Evolutionary conservation across 2,888 invertebrate species (phyloP).

Genomic region (Linyphia triangularis): DNA sequence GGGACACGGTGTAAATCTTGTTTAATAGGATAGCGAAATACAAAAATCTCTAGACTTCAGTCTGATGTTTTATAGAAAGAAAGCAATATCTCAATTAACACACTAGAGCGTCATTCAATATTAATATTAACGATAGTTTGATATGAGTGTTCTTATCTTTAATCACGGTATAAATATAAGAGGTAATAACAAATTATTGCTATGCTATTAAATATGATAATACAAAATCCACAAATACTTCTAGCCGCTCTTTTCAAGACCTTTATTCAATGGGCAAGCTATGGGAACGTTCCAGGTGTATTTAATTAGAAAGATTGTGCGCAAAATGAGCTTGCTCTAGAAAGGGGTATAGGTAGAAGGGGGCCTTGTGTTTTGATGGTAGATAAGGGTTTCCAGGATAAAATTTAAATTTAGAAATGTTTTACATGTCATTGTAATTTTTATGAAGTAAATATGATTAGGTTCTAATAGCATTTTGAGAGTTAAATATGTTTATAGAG

Average conservation of each 20-base stretch:
- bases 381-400: no score
- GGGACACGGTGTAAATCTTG: slow-evolving; percentile 47
- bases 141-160: slow-evolving; percentile 48
- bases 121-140: slow-evolving; percentile 65
- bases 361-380: no score
- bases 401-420: no score
- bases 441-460: no score
- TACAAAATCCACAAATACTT: slow-evolving; percentile 15
- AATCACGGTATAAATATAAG: slow-evolving; percentile 51
- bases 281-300: slow-evolving; percentile 26
- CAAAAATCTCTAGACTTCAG: slow-evolving; percentile 24
- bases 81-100: slow-evolving; percentile 42
- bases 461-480: no score
- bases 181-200: slow-evolving; percentile 61
- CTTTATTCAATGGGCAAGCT: slow-evolving; percentile 38
- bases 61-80: slow-evolving; percentile 59
- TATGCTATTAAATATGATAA: slow-evolving; percentile 43
- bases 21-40: slow-evolving; percentile 57
- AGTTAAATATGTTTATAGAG: no score
- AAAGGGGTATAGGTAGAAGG: background rate
- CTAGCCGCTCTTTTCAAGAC: slow-evolving; percentile 19
- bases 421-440: no score
- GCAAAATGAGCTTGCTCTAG: background rate
- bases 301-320: slow-evolving; percentile 40
- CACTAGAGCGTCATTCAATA: slow-evolving; percentile 46